Base-by-base conservation (phyloP, 2,113 vertebrate genomes). In the Syngnathus scovelli region DNA sequence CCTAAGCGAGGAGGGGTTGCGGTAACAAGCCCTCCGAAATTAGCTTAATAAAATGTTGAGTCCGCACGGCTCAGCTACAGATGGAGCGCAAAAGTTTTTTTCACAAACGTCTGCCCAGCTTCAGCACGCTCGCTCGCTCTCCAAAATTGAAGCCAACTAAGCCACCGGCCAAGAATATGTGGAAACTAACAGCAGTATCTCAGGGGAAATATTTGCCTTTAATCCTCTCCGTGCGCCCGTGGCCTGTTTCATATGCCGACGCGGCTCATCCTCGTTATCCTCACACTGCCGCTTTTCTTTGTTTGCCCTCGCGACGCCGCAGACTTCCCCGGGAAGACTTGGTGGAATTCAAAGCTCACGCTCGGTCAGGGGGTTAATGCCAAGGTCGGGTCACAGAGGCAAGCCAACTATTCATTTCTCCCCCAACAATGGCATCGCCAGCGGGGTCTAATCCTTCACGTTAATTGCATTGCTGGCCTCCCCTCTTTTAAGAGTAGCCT, bases 381-480 rank as follows among this genome's bases (percentile, higher is more conserved):
- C 71, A 81, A 72, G 84, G 77, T 79, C 82, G 68, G 64, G 68
- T 62, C 76, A 61, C 72, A 63, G 71, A 75, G 69, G 67, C 21
- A 62, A 59, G 56, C 12, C 44, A 37, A 15, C 27, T 58, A 33
- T 58, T 58, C 55, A 54, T 33, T 59, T 27, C 41, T 9, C 12
- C 52, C 64, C 37, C 55, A 76, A 69, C 82, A 79, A 69, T 84
- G 74, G 54, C 66, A 33, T 41, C 69, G 65, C 69, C 44, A 39
- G 56, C 48, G 68, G 66, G 66, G 66, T 69, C 56, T 79, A 79
- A 82, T 78, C 77, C 88, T 74, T 67, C 61, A 64, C 66, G 77
- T 65, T 86, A 81, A 83, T 83, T 81, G 78, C 65, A 55, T 79
- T 55, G 23, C 71, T 69, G 66, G 78, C 82, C 78, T 83, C 78